These are phyloP conservation scores for Pandemis cinnamomeana DNA, from an alignment of 2,888 invertebrate genomes.

Conservation along the genomic window DNA sequence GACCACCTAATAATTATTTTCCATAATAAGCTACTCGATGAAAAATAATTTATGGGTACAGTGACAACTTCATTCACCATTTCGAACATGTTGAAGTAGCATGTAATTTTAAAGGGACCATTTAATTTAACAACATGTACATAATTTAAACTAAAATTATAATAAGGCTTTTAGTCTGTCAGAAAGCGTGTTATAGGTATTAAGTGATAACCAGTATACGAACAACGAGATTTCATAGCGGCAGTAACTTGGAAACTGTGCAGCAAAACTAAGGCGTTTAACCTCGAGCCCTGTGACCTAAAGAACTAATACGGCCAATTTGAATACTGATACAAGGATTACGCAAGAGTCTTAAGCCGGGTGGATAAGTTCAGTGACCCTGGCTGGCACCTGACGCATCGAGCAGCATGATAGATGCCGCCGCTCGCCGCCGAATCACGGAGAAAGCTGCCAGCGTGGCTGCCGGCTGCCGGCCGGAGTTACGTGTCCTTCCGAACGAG, in stretches of 20 bases:
- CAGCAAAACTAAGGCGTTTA: background rate
- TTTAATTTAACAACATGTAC: conserved; percentile 28
- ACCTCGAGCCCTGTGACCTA: conserved; percentile 22
- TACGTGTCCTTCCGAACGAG: conserved; percentile 43
- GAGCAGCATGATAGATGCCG: conserved; percentile 32
- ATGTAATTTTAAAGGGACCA: conserved; percentile 25
- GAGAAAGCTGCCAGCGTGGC: conserved; percentile 44
- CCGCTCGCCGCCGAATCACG: conserved; percentile 23
- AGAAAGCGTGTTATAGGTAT: background rate
- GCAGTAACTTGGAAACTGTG: background rate
- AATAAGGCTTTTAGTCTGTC: conserved; percentile 2
- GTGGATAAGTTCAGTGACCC: conserved; percentile 39
- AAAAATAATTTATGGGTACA: conserved; percentile 27
- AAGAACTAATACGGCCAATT: conserved; percentile 17
- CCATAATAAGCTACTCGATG: conserved; percentile 30
- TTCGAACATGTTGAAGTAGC: conserved; percentile 15
- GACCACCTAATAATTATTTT: conserved; percentile 33
- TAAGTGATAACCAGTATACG: background rate
- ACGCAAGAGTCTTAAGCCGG: conserved; percentile 33
- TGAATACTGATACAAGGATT: conserved; percentile 23
- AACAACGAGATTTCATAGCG: background rate
- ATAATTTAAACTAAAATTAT: conserved; percentile 9
- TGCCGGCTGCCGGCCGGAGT: conserved; percentile 23
- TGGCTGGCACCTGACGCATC: conserved; percentile 40
- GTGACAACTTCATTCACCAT: conserved; percentile 40